Conservation (phyloP, 2,888 invertebrate genomes). For the Flabesymbios commensalis region DNA sequence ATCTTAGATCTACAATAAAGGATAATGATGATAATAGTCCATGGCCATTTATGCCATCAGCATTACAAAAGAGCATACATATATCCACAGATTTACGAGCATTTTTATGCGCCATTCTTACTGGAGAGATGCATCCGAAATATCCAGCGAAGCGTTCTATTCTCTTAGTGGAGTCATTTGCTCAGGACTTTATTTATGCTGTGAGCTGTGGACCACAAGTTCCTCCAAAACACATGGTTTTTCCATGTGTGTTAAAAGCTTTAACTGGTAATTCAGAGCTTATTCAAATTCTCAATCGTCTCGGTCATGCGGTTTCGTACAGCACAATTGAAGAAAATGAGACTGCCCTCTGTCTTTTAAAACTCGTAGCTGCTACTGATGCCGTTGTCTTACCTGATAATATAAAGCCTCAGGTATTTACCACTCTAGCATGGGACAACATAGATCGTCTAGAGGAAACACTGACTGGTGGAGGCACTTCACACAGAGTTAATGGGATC, state of each 20-base stretch:
- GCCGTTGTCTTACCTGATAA: slow-evolving; percentile 13
- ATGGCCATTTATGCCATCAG: neutral
- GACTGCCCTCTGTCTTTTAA: slow-evolving; percentile 30
- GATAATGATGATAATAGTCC: neutral
- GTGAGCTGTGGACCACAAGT: neutral
- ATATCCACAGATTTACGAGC: too few relatives aligned
- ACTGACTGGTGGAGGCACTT: slow-evolving; percentile 33
- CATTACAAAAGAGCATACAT: too few relatives aligned
- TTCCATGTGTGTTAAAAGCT: neutral
- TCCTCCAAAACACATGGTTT: slow-evolving; percentile 1
- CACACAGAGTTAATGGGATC: slow-evolving; percentile 38
- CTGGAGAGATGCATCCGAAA: neutral
- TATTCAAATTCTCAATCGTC: slow-evolving; percentile 16
- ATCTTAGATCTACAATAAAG: neutral
- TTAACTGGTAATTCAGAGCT: slow-evolving; percentile 1
- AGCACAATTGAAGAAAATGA: slow-evolving; percentile 16
- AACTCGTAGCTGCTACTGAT: slow-evolving; percentile 7
- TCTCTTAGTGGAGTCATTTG: neutral
- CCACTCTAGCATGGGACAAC: slow-evolving; percentile 33
- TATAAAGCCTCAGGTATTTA: slow-evolving; percentile 23
- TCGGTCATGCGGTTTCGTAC: slow-evolving; percentile 25
- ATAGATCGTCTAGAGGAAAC: slow-evolving; percentile 38
- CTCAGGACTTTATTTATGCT: neutral
- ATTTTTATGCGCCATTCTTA: too few relatives aligned
- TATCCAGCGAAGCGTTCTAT: too few relatives aligned